These are phyloP conservation scores for Nomada fabriciana DNA, from an alignment of 2,888 invertebrate genomes.

Conservation along the genomic window DNA sequence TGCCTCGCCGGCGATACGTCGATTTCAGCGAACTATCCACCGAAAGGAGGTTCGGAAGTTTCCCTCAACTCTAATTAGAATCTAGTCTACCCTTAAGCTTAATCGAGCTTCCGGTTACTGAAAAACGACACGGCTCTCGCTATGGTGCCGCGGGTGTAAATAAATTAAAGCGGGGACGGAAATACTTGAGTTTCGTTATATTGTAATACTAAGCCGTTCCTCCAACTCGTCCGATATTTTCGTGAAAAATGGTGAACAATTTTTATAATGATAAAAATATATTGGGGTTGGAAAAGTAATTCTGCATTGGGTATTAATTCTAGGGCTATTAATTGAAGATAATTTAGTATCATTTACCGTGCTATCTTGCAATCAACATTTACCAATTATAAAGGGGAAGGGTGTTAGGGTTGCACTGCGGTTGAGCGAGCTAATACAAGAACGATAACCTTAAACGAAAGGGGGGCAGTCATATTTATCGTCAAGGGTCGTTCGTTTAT, in stretches of 20 bases:
- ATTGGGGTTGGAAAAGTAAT: background rate
- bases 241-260: no score
- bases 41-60: background rate
- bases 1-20: background rate
- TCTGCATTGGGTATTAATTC: background rate
- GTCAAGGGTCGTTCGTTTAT: background rate
- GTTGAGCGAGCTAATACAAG: background rate
- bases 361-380: background rate
- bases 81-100: background rate
- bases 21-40: background rate
- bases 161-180: no score
- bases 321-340: background rate
- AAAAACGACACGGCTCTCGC: background rate
- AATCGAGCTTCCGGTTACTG: background rate
- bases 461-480: background rate
- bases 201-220: no score
- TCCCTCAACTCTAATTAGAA: background rate
- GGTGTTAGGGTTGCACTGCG: no score
- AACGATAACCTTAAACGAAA: background rate
- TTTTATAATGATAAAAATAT: no score
- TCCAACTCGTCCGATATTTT: no score
- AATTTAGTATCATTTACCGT: background rate
- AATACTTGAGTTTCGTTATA: no score
- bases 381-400: background rate
- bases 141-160: no score